phyloP scores from a whole-genome alignment of 2,797 vertebrate genomes.

The Synanceia verrucosa region DNA sequence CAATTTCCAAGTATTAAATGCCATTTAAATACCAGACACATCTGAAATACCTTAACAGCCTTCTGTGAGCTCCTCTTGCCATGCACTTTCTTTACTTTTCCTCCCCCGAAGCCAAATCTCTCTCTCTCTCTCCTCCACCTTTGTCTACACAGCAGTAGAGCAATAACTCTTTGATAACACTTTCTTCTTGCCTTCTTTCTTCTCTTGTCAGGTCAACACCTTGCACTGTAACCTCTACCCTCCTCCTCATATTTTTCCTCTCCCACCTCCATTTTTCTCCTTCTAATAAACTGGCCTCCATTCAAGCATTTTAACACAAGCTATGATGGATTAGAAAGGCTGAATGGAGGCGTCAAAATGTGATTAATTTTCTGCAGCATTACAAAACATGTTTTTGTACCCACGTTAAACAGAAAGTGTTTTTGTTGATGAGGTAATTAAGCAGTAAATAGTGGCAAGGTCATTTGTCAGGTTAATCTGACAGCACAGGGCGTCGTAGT shows the following conservation, averaged over 20 bases:
- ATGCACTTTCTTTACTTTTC: constrained; percentile 8
- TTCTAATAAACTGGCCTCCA: constrained; percentile 45
- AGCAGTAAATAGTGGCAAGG: constrained; percentile 23
- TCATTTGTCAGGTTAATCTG: constrained; percentile 38
- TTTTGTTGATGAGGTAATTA: constrained; percentile 41
- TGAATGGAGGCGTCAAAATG: constrained; percentile 40
- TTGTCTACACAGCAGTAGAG: not conserved
- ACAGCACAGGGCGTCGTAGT: constrained; percentile 2
- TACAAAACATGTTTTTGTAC: constrained; percentile 53
- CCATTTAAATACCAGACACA: constrained; percentile 10
- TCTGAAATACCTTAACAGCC: not conserved
- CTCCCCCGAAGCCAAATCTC: constrained; percentile 13
- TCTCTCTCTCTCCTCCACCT: not conserved
- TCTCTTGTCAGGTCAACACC: constrained; percentile 40
- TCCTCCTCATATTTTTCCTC: constrained; percentile 16
- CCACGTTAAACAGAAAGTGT: constrained; percentile 18
- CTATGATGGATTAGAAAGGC: constrained; percentile 52
- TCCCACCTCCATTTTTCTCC: constrained; percentile 15
- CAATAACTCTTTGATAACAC: constrained; percentile 18
- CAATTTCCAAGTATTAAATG: constrained; percentile 1
- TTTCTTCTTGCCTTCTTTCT: constrained; percentile 9
- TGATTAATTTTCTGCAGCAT: constrained; percentile 43
- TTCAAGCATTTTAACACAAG: constrained; percentile 45
- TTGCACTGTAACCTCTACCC: constrained; percentile 20
- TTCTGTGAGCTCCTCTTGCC: not conserved